Percentiles rank a stretch among this genome's conserved stretches.
These are phyloP conservation scores for Melipona bicolor DNA, from an alignment of 2,888 invertebrate species.

Conservation along the genomic window DNA sequence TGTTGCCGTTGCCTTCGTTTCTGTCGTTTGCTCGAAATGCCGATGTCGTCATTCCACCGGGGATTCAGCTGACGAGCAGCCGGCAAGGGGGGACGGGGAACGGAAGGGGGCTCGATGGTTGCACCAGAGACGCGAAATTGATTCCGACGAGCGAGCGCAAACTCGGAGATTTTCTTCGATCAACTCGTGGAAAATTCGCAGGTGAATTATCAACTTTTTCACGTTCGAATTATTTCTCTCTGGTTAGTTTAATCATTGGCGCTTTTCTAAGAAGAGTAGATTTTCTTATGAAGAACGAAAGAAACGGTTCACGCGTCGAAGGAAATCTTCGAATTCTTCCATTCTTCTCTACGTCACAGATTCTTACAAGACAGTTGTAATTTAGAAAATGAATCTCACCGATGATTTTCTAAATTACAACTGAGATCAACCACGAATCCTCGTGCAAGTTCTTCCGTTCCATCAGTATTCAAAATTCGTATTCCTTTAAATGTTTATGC, in stretches of 20 bases:
- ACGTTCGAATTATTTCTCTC: neutral
- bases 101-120: neutral
- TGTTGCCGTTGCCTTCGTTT: conserved; percentile 62
- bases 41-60: conserved; percentile 57
- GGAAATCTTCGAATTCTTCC: neutral
- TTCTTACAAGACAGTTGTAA: neutral
- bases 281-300: neutral
- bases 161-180: neutral
- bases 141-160: neutral
- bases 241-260: neutral
- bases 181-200: neutral
- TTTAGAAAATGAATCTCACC: too few relatives aligned
- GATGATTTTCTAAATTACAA: neutral
- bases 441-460: neutral
- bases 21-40: conserved; percentile 66
- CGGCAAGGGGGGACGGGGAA: neutral
- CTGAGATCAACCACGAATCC: neutral
- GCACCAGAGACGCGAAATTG: conserved; percentile 19
- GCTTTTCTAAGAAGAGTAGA: neutral
- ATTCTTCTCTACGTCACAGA: neutral
- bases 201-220: neutral
- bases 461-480: neutral
- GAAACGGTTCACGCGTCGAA: neutral
- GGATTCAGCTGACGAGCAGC: conserved; percentile 8
- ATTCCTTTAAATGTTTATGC: neutral